Base-by-base conservation (phyloP, 1,140 invertebrate genomes). In the Drosophila auraria region DNA sequence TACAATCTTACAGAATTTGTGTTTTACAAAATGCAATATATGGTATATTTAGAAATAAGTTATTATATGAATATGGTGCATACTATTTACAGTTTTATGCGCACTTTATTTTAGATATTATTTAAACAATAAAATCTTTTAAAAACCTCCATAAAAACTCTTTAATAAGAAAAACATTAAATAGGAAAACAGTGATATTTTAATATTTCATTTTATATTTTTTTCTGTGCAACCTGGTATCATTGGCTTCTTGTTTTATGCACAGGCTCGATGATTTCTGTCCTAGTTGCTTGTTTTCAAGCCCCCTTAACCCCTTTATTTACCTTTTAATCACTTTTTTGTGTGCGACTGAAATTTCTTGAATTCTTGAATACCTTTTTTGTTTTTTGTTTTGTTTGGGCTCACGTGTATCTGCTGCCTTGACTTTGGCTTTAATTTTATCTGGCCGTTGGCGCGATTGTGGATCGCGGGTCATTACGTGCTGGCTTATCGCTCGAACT, bases 401-500 rank as follows among this genome's bases (percentile, higher is more conserved):
- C 63, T 69, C 68, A 69, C 64, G 68, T 56, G 68, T 69, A 33
- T 44, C 62, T 36, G 38, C 25, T 57, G 66, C 70, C 68, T 60
- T 72, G 69, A 47, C 42, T 77, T 60, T 77, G 36, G 59, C 27
- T 75, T 57, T 54, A 51, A 27, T 58, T 50, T 57, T 54, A 78
- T 79, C 80, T 86, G 62, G 70, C 78, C 63, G 36, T 25, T 77
- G 33, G 38, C 72, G 68, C 63, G 83, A 80, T 65, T 76, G 62
- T 66, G 40, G 68, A 78, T 58, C 62, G 63, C 61, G 57, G 80
- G 83, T 87, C 83, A 87, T 78, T 78, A 69, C 83, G 83, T 87
- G 83, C 83, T 71, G 64, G 74, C 75, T 78, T 78, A 78, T 78
- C 75, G 51, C 64, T 50, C 65, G 30, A 87, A 83, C 65, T 75